A percentile compares a stretch with the other conserved stretches of the same genome.
These are phyloP conservation scores for Agrilus biguttatus DNA, from an alignment of 2,888 invertebrate species.

Conservation along the genomic window DNA sequence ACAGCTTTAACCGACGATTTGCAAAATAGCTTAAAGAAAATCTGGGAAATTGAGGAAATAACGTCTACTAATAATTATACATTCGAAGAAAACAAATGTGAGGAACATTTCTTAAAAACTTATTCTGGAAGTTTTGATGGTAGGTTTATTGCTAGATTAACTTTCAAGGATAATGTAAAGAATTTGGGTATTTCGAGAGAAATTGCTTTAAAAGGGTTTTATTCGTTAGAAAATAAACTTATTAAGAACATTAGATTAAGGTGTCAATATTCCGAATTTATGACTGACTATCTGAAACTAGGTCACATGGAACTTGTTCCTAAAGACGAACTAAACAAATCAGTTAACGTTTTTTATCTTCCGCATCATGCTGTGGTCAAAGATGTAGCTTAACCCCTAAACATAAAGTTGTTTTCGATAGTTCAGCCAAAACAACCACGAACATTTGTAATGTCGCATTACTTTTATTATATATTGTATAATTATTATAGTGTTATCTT, in stretches of 20 bases:
- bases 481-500: too few species aligned
- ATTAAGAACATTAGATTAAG: background rate
- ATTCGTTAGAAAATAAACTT: slow-evolving; percentile 1
- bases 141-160: background rate
- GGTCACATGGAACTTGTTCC: background rate
- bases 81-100: slow-evolving; percentile 1
- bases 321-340: background rate
- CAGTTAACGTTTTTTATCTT: slow-evolving; percentile 4
- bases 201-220: slow-evolving; percentile 1
- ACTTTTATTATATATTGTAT: too few species aligned
- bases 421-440: too few species aligned
- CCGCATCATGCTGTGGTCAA: slow-evolving; percentile 10
- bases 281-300: slow-evolving; percentile 1
- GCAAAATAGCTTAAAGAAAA: background rate
- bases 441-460: too few species aligned
- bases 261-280: background rate
- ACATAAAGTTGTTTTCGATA: too few species aligned
- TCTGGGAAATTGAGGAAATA: slow-evolving; percentile 3
- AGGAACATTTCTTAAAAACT: background rate
- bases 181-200: background rate
- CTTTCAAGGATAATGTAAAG: background rate
- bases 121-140: background rate
- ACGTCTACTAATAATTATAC: background rate
- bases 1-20: background rate
- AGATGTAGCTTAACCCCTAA: background rate